Evolutionary conservation across 2,113 vertebrate species (phyloP), one percentile per base, ranked within the genome.

Genomic region (Brachyhypopomus occidentalis): DNA sequence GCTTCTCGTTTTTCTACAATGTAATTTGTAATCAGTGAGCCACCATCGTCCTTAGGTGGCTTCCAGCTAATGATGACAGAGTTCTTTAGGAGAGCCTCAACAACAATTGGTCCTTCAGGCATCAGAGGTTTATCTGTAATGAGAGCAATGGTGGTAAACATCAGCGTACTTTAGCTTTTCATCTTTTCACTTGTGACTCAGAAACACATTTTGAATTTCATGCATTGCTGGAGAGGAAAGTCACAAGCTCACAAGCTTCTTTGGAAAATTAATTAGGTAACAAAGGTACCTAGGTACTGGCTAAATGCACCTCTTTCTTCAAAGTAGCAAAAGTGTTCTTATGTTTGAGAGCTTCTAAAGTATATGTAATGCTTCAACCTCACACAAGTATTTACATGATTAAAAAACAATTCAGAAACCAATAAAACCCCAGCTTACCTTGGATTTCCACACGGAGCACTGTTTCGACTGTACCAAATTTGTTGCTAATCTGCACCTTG

Each of bases 11-110:
- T 99, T 90, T 99, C 97, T 75, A 99, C 96, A 71, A 99, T 92
- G 25, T 99, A 99, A 89, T 98, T 99, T 72, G 96, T 98, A 88
- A 99, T 94, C 91, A 96, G 89, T 77, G 97, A 96, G 78, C 98
- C 98, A 48, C 98, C 98, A 17, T 99, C 96, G 83, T 99, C 98
- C 66, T 91, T 92, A 16, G 98, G 97, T 88, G 92, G 90, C 86
- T 99, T 96, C 98, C 98, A 99, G 90, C 96, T 98, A 90, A 99
- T 98, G 59, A 98, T 90, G 1, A 92, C 94, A n/a, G 96, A 96
- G 84, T 96, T 98, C 92, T 97, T 99, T 82, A 98, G 81, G 75
- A 99, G 90, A 14, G 96, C 95, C 45, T 99, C 98, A 81, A 98
- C 94, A 87, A 98, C 89, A 69, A 99, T 88, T 64, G 98, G 97